phyloP scores from a whole-genome alignment of 2,888 invertebrate genomes.

The Polylopha cassiicola region DNA sequence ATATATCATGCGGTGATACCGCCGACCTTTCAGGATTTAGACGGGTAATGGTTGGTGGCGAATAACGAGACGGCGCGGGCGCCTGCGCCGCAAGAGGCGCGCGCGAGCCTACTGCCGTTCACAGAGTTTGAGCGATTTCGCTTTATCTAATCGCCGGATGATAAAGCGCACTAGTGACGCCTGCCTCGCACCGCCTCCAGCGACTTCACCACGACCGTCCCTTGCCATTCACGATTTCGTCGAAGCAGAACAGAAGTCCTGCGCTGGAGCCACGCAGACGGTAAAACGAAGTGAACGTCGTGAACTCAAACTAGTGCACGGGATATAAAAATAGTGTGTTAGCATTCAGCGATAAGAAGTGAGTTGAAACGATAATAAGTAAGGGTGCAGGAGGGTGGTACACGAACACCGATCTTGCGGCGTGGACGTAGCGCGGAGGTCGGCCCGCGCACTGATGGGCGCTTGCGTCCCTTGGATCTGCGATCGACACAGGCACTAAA shows the following conservation, averaged over 20 bases:
- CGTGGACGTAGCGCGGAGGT: conserved; percentile 12
- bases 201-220: conserved; percentile 12
- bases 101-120: conserved; percentile 48
- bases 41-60: too few species aligned
- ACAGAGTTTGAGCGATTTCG: conserved; percentile 42
- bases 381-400: conserved; percentile 6
- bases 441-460: conserved; percentile 12
- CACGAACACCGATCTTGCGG: conserved; percentile 15
- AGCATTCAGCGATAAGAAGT: conserved; percentile 37
- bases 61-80: conserved; percentile 1
- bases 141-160: conserved; percentile 66
- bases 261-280: conserved; percentile 3
- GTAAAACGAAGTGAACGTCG: conserved; percentile 19
- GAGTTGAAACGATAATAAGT: conserved; percentile 2
- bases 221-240: conserved; percentile 9
- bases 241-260: conserved; percentile 7
- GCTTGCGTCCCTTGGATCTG: conserved; percentile 17
- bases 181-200: conserved; percentile 30
- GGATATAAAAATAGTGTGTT: conserved; percentile 39
- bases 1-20: too few species aligned
- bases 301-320: conserved; percentile 35
- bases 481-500: conserved; percentile 25
- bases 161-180: conserved; percentile 47
- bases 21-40: too few species aligned
- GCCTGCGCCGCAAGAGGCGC: conserved; percentile 27